phyloP scores from a whole-genome alignment of 1,140 invertebrate species.

The Reticulitermes speratus region DNA sequence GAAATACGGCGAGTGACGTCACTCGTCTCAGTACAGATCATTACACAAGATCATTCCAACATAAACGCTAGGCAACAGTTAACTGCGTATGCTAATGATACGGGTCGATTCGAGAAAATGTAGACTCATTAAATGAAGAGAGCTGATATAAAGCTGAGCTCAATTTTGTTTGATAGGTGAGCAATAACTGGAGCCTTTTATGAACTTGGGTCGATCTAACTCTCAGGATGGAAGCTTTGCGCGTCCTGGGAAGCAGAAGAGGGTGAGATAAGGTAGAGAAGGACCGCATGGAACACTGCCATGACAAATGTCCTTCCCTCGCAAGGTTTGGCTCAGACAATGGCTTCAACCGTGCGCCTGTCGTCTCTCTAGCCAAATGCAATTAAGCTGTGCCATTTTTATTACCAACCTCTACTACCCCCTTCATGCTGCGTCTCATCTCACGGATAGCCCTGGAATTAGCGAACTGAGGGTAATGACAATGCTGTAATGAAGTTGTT shows the following conservation, averaged over 20 bases:
- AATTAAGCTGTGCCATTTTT: slow-evolving; percentile 2
- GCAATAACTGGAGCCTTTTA: neutral
- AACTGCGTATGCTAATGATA: no score
- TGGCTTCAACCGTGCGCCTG: neutral
- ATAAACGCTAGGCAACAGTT: no score
- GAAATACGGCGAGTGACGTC: no score
- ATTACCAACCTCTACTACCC: neutral
- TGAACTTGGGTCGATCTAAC: neutral
- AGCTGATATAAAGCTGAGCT: neutral
- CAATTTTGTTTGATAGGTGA: neutral
- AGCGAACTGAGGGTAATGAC: neutral
- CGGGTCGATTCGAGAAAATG: no score
- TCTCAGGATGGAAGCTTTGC: neutral
- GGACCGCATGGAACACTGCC: neutral
- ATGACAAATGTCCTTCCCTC: neutral
- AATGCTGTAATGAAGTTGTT: neutral
- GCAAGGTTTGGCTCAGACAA: slow-evolving; percentile 10
- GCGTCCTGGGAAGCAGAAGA: neutral
- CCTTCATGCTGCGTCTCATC: neutral
- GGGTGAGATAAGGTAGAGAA: neutral
- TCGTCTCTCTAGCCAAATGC: neutral
- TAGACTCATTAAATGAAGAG: no score
- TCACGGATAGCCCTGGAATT: neutral
- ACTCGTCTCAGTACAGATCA: no score
- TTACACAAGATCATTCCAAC: no score